Conservation (phyloP, 2,113 vertebrate species). For the Vimba vimba region DNA sequence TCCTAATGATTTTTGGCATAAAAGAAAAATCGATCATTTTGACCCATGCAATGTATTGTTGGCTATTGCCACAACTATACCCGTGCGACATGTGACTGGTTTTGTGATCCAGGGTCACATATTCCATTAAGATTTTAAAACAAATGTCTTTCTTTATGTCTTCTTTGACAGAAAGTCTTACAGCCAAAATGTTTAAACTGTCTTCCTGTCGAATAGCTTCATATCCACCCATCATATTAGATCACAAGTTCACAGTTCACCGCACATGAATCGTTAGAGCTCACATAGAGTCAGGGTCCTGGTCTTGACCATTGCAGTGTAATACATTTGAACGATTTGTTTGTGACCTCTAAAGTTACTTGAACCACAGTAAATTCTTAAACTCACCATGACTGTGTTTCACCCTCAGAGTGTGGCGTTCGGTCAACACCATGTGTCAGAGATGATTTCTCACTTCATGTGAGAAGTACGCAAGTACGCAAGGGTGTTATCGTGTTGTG, state of each 20-base stretch:
- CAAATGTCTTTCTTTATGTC: neutral
- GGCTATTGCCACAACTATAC: too few species aligned
- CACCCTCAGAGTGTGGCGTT: neutral
- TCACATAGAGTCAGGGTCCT: neutral
- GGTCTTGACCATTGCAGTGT: neutral
- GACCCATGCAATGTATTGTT: too few species aligned
- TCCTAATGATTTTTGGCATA: too few species aligned
- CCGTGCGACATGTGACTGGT: too few species aligned
- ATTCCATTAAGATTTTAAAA: neutral
- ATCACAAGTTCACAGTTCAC: neutral
- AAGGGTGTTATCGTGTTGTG: slow-evolving; percentile 17
- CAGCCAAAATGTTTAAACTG: neutral
- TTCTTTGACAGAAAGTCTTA: neutral
- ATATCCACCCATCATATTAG: neutral
- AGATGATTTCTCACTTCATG: slow-evolving; percentile 9
- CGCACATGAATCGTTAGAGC: neutral
- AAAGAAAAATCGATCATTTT: too few species aligned
- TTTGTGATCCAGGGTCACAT: too few species aligned
- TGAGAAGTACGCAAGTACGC: slow-evolving; percentile 27
- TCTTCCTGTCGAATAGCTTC: neutral
- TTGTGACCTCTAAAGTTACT: slow-evolving; percentile 10
- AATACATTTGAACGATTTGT: neutral
- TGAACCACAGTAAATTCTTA: neutral
- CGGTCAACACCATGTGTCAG: neutral
- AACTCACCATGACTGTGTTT: neutral